Percentiles rank a stretch among this genome's conserved stretches.
phyloP scores from a whole-genome alignment of 2,888 invertebrate species.

The Antheraea assamensis region DNA sequence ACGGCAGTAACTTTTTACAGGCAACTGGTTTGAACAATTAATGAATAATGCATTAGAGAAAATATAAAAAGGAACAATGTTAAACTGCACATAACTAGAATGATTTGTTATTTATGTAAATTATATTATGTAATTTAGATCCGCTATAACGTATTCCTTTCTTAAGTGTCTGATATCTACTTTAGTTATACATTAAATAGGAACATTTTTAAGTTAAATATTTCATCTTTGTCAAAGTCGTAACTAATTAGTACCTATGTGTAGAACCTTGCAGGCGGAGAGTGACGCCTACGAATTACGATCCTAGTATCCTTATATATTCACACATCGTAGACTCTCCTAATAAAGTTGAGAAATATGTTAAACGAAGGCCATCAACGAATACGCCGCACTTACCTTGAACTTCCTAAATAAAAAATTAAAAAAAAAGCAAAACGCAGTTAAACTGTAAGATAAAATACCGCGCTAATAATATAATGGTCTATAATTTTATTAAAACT shows the following conservation, averaged over 20 bases:
- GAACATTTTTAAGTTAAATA: neutral
- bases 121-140: constrained; percentile 36
- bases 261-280: constrained; percentile 56
- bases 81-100: constrained; percentile 24
- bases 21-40: constrained; percentile 4
- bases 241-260: constrained; percentile 25
- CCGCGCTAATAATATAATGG: neutral
- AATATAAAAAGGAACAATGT: constrained; percentile 12
- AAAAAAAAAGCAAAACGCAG: constrained; percentile 15
- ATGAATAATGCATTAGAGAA: constrained; percentile 5
- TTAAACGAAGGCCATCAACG: constrained; percentile 71
- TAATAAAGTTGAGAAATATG: constrained; percentile 71
- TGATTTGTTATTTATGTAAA: constrained; percentile 34
- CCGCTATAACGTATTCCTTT: constrained; percentile 23
- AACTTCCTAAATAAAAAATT: constrained; percentile 20
- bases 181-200: constrained; percentile 1
- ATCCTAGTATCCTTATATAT: constrained; percentile 54
- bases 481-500: neutral
- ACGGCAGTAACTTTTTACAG: neutral
- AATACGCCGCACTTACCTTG: constrained; percentile 42
- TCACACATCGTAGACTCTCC: constrained; percentile 59
- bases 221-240: neutral
- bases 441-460: neutral
- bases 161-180: neutral
- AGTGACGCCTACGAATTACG: constrained; percentile 55